Conservation (phyloP, 64 coral and sea anemone species). For the Dendrophyllia cribrosa region DNA sequence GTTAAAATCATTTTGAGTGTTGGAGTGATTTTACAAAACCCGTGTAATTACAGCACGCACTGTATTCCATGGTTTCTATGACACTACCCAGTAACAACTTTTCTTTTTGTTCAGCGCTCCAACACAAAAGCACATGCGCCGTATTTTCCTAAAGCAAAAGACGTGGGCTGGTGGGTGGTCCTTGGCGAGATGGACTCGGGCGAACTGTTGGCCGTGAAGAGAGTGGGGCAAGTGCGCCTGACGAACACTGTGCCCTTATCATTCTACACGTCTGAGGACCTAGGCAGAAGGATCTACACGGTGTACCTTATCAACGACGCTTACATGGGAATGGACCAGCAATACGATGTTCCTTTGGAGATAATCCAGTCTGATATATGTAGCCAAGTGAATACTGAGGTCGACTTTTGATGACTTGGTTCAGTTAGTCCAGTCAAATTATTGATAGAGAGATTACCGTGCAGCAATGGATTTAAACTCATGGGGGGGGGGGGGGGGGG, state of each 20-base stretch:
- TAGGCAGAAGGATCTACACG: slow-evolving; percentile 82
- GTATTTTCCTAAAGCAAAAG: slow-evolving; percentile 90
- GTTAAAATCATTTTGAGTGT: too few relatives aligned
- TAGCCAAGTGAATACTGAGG: slow-evolving; percentile 92
- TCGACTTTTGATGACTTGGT: not conserved
- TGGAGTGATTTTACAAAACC: too few relatives aligned
- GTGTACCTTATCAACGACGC: slow-evolving; percentile 94
- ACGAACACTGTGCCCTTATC: slow-evolving; percentile 68
- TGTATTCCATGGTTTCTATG: too few relatives aligned
- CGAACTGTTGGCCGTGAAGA: slow-evolving; percentile 90
- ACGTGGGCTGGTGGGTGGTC: slow-evolving; percentile 90
- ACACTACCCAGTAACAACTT: not conserved
- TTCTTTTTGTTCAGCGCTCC: slow-evolving; percentile 36
- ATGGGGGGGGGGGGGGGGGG: too few relatives aligned
- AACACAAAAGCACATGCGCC: slow-evolving; percentile 94
- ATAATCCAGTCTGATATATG: slow-evolving; percentile 79
- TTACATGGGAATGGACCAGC: slow-evolving; percentile 96
- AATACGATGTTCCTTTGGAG: slow-evolving; percentile 88
- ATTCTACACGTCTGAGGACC: slow-evolving; percentile 86
- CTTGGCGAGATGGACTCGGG: slow-evolving; percentile 93
- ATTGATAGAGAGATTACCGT: not conserved
- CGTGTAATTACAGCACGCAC: too few relatives aligned
- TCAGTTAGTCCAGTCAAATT: not conserved
- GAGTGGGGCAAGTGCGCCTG: slow-evolving; percentile 73
- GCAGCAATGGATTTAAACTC: too few relatives aligned